Conservation (phyloP, 2,888 invertebrate species). For the Agriopis marginaria region DNA sequence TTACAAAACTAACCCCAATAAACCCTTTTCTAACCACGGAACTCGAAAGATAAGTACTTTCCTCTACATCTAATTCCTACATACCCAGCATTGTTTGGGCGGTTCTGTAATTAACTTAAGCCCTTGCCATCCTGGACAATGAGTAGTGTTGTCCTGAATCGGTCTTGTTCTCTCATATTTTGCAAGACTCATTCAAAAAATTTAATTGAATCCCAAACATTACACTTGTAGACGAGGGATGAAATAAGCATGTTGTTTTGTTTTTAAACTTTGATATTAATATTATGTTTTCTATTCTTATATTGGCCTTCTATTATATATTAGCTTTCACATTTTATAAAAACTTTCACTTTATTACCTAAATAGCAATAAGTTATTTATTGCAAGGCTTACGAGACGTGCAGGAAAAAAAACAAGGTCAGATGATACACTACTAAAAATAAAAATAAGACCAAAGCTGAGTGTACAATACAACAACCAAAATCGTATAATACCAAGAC, state of each 20-base stretch:
- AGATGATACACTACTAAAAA: background rate
- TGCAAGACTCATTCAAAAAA: background rate
- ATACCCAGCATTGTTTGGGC: slow-evolving; percentile 34
- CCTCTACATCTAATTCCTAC: slow-evolving; percentile 24
- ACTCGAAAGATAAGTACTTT: slow-evolving; percentile 11
- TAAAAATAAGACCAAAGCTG: background rate
- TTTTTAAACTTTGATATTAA: no score
- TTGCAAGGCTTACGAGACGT: background rate
- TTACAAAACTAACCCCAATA: slow-evolving; percentile 13
- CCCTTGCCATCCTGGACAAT: slow-evolving; percentile 36
- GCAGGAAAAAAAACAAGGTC: background rate
- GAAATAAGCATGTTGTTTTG: no score
- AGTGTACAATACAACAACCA: background rate
- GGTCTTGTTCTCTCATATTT: background rate
- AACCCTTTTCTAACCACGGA: slow-evolving; percentile 11
- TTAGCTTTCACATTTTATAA: no score
- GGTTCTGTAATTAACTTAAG: slow-evolving; percentile 42
- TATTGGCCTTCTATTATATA: no score
- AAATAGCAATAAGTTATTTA: no score
- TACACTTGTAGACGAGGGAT: no score
- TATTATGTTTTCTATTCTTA: no score
- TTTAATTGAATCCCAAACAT: no score
- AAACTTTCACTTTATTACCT: no score
- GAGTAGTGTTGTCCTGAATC: background rate
- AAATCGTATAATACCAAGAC: no score